Percentiles rank a stretch among this genome's conserved stretches.
These are phyloP conservation scores for Cryptoblepharus egeriae DNA, from an alignment of 2,797 vertebrate genomes.

Conservation along the genomic window DNA sequence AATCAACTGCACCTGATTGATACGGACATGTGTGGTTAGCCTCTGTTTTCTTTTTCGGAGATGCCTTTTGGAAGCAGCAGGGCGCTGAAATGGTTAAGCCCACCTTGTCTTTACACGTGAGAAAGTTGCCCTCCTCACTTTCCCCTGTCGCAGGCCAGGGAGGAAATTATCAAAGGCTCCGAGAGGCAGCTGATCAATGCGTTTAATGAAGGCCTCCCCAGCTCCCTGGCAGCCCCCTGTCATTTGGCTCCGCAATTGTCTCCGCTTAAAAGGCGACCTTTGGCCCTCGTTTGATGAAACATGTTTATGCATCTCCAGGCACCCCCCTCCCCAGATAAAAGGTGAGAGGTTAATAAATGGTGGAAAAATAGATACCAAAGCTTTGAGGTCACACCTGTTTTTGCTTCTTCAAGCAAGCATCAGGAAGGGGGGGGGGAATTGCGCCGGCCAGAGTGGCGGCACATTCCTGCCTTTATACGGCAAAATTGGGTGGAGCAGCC, in stretches of 20 bases:
- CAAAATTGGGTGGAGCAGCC: neutral
- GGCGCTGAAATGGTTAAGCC: neutral
- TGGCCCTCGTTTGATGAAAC: conserved; percentile 39
- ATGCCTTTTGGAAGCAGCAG: too few species aligned
- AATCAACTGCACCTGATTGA: too few species aligned
- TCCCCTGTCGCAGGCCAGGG: neutral
- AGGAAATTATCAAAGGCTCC: conserved; percentile 37
- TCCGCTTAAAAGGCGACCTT: conserved; percentile 58
- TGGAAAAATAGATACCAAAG: conserved; percentile 11
- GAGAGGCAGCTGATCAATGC: neutral
- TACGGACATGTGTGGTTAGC: too few species aligned
- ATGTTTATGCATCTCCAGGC: conserved; percentile 50
- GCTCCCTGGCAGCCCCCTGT: neutral
- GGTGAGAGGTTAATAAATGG: conserved; percentile 63
- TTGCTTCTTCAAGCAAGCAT: neutral
- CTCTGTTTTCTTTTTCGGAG: too few species aligned
- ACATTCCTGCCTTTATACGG: conserved; percentile 6
- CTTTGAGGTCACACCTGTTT: conserved; percentile 54
- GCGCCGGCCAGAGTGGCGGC: rapidly evolving
- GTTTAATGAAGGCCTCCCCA: rapidly evolving
- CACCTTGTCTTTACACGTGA: neutral
- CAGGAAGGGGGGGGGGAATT: neutral
- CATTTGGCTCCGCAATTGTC: rapidly evolving
- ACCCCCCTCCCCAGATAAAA: conserved; percentile 55
- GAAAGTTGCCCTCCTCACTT: neutral